Evolutionary conservation across 2,113 vertebrate genomes (phyloP).

Genomic region (Mustelus asterias): DNA sequence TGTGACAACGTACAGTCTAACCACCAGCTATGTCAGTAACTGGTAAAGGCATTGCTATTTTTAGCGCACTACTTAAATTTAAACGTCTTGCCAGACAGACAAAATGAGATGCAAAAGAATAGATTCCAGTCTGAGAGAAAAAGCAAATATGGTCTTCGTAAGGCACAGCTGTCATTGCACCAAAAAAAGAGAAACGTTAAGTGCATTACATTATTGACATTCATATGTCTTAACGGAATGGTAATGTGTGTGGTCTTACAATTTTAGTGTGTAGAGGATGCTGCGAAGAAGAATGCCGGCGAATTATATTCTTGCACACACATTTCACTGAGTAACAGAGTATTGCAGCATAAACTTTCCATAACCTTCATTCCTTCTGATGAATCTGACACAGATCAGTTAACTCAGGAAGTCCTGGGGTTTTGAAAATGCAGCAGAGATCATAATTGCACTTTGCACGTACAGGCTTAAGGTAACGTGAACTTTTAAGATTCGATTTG

Average conservation of each 20-base stretch:
- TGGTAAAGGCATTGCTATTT: background rate
- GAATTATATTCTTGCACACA: background rate
- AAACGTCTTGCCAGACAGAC: background rate
- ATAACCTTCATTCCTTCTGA: conserved; percentile 3
- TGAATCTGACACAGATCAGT: background rate
- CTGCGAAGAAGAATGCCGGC: background rate
- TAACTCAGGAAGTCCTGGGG: background rate
- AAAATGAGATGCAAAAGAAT: background rate
- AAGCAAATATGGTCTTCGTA: background rate
- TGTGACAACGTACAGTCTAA: background rate
- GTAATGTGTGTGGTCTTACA: background rate
- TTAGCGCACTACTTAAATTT: background rate
- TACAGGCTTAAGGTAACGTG: background rate
- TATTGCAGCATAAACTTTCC: background rate
- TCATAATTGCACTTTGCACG: background rate
- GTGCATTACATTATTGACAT: background rate
- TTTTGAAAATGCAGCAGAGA: background rate
- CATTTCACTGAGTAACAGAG: background rate
- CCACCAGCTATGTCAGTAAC: background rate
- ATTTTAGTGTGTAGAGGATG: background rate
- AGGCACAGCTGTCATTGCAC: background rate
- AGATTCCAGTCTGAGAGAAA: background rate
- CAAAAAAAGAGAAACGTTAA: background rate
- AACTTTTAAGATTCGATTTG: background rate
- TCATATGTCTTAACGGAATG: background rate